phyloP scores from a whole-genome alignment of 92 coral and sea anemone species.

The Metridium senile region DNA sequence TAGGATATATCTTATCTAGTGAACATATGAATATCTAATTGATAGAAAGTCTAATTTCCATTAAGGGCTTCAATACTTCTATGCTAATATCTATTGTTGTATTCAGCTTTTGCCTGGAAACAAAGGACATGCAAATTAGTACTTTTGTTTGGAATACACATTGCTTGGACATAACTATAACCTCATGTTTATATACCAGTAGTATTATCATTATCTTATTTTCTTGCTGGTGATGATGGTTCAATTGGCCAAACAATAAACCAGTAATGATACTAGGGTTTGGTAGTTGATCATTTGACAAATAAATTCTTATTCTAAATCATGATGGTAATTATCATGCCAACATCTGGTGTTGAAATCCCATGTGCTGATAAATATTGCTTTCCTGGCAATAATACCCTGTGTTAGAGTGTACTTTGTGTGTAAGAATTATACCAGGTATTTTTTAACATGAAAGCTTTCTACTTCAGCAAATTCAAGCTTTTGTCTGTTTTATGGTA shows the following conservation, averaged over 20 bases:
- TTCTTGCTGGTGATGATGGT: neutral
- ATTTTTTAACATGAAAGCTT: neutral
- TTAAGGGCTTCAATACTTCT: neutral
- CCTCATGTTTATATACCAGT: conserved; percentile 5
- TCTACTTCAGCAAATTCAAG: neutral
- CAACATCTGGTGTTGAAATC: neutral
- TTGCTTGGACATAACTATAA: neutral
- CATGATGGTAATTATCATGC: neutral
- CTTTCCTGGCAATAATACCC: neutral
- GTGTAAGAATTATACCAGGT: neutral
- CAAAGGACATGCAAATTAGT: conserved; percentile 26
- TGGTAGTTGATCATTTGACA: neutral
- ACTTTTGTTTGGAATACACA: conserved; percentile 21
- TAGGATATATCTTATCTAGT: too few species aligned
- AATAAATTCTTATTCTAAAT: too few species aligned
- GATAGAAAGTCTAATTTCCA: neutral
- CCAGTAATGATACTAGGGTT: neutral
- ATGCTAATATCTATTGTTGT: neutral
- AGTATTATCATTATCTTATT: neutral
- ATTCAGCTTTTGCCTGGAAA: conserved; percentile 7
- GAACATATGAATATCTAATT: too few species aligned
- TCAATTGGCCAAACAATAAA: neutral
- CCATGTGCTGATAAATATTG: neutral
- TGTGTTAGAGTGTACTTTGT: neutral
- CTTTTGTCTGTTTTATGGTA: neutral